phyloP scores from a whole-genome alignment of 2,113 vertebrate genomes.

The Sturnus vulgaris region DNA sequence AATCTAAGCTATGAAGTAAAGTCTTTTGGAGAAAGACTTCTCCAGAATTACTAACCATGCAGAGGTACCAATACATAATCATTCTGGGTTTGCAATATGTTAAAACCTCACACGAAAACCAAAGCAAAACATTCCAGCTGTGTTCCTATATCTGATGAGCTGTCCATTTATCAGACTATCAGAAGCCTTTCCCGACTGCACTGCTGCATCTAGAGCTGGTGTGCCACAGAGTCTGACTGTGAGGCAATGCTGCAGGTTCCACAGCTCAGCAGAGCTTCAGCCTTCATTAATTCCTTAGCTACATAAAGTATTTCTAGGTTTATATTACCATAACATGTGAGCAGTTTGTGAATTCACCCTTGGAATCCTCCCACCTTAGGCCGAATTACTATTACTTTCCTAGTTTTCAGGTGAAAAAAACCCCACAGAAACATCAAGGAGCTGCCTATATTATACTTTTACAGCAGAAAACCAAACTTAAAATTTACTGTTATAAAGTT shows the following conservation, averaged over 20 bases:
- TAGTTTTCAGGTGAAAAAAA: background rate
- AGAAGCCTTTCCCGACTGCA: background rate
- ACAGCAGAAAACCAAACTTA: background rate
- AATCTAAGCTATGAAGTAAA: background rate
- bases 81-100: background rate
- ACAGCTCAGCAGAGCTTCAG: background rate
- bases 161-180: background rate
- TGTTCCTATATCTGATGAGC: background rate
- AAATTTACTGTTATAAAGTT: background rate
- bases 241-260: background rate
- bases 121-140: background rate
- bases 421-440: background rate
- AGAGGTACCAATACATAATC: background rate
- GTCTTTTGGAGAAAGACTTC: background rate
- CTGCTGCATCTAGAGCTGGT: background rate
- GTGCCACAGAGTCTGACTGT: background rate
- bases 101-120: background rate
- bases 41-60: background rate
- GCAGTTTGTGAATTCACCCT: background rate
- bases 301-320: background rate
- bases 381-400: background rate
- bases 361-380: background rate
- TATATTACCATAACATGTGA: background rate
- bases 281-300: background rate
- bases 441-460: background rate